These are phyloP conservation scores for Misgurnus anguillicaudatus DNA, from an alignment of 2,113 vertebrate species.

Conservation along the genomic window DNA sequence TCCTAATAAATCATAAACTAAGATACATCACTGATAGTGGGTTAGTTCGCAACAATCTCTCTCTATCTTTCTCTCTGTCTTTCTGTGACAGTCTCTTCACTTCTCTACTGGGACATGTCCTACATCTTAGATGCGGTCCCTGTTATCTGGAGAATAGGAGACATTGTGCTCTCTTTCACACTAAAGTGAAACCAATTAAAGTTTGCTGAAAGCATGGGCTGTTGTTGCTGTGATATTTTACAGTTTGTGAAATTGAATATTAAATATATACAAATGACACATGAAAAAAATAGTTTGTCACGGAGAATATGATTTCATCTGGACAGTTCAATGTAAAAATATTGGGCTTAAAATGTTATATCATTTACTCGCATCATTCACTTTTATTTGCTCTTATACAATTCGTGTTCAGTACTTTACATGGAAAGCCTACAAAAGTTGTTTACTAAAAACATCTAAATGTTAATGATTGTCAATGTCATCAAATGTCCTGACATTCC, in stretches of 20 bases:
- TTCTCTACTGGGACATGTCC: conserved; percentile 4
- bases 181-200: conserved; percentile 9
- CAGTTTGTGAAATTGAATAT: conserved; percentile 24
- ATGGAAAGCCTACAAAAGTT: no score
- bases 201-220: neutral
- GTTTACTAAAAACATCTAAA: neutral
- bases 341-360: no score
- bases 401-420: no score
- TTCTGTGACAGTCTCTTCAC: conserved; percentile 13
- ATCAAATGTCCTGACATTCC: no score
- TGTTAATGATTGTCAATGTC: no score
- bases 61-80: conserved; percentile 6
- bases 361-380: no score
- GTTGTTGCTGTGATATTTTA: conserved; percentile 32
- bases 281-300: no score
- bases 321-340: neutral
- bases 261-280: conserved; percentile 11
- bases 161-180: conserved; percentile 47
- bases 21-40: no score
- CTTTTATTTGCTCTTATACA: no score
- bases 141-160: conserved; percentile 42
- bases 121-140: conserved; percentile 26
- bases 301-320: neutral
- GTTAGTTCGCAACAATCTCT: no score
- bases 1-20: no score